phyloP scores from a whole-genome alignment of 2,113 vertebrate species.

The Pseudolaguvia tuberculata region DNA sequence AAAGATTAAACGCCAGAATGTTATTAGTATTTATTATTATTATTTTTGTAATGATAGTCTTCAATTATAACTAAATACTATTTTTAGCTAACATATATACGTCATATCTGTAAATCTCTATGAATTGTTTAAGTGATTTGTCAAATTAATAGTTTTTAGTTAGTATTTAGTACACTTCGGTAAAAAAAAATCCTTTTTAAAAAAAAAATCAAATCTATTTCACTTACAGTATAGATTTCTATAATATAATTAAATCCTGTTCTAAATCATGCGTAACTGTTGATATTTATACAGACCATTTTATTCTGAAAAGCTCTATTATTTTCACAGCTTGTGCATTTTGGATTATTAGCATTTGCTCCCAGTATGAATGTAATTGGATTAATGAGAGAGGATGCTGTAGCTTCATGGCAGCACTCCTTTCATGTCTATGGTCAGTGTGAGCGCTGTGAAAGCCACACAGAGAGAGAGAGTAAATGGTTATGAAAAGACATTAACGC shows the following conservation, averaged over 20 bases:
- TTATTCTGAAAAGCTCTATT: background rate
- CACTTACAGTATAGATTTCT: background rate
- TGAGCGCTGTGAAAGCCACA: background rate
- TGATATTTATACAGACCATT: background rate
- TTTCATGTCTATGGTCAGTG: background rate
- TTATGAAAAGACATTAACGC: background rate
- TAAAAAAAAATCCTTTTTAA: no score
- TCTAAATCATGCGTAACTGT: background rate
- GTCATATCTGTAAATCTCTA: no score
- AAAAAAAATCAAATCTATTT: background rate
- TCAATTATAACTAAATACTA: no score
- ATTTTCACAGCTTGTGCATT: background rate
- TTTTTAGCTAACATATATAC: no score
- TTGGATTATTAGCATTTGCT: background rate
- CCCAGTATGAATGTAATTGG: background rate
- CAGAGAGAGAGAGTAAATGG: background rate
- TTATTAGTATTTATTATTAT: no score
- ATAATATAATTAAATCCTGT: background rate
- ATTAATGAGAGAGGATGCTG: background rate
- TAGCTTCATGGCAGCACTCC: background rate
- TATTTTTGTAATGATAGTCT: no score
- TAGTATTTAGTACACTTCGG: no score
- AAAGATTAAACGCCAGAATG: no score
- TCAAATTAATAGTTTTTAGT: no score
- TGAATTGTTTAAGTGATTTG: no score